Conservation (phyloP, 2,888 invertebrate species). For the Amphiduros pacificus region DNA sequence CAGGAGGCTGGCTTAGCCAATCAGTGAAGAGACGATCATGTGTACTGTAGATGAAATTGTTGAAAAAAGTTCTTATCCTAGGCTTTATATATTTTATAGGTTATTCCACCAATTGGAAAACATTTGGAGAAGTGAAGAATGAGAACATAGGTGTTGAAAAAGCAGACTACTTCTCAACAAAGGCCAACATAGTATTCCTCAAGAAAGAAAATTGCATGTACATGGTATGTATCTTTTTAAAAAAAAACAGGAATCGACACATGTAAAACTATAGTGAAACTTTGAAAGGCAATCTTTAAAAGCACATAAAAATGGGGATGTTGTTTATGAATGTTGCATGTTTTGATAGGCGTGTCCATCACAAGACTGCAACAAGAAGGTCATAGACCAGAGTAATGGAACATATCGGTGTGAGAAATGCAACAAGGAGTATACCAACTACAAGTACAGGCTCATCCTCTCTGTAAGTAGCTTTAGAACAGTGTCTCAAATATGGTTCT, state of each 20-base stretch:
- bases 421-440: conserved; percentile 78
- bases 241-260: too few relatives aligned
- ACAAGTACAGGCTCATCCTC: conserved; percentile 81
- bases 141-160: conserved; percentile 74
- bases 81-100: conserved; percentile 29
- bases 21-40: too few relatives aligned
- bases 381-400: conserved; percentile 84
- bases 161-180: conserved; percentile 78
- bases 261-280: too few relatives aligned
- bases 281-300: too few relatives aligned
- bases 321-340: background rate
- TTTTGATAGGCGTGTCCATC: conserved; percentile 75
- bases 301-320: too few relatives aligned
- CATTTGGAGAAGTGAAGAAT: conserved; percentile 65
- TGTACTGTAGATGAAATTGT: too few relatives aligned
- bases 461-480: too few relatives aligned
- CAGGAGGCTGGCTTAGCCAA: too few relatives aligned
- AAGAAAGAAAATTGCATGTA: conserved; percentile 84
- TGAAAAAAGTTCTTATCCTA: too few relatives aligned
- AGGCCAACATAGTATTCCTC: conserved; percentile 78
- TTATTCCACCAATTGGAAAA: conserved; percentile 67
- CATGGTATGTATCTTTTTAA: conserved; percentile 62
- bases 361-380: conserved; percentile 91
- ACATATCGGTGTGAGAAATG: conserved; percentile 95
- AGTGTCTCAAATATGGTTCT: too few relatives aligned